Conservation (phyloP, 2,113 vertebrate species). For the Lepus europaeus region DNA sequence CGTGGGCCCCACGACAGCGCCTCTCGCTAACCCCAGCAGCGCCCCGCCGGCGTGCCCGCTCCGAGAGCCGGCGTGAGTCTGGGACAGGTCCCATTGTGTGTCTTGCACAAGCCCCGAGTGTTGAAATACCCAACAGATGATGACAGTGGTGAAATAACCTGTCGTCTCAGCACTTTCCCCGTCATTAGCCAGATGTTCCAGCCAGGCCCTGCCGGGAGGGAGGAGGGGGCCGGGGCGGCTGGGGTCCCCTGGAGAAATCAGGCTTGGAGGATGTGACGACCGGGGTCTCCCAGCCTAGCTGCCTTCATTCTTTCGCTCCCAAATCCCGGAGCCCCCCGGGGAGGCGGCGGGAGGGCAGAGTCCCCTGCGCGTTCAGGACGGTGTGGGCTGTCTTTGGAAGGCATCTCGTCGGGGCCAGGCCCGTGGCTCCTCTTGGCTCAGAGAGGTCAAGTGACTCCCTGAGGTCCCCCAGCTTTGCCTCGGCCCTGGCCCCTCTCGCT, state of each 20-base stretch:
- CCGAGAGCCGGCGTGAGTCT: slow-evolving; percentile 72
- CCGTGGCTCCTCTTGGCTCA: not conserved
- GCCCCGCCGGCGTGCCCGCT: slow-evolving; percentile 69
- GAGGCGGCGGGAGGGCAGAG: not conserved
- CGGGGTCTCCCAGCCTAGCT: too few species aligned
- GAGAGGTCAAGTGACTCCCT: not conserved
- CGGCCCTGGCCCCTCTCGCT: not conserved
- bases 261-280: not conserved
- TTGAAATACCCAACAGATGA: slow-evolving; percentile 83
- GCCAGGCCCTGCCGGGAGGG: slow-evolving; percentile 20
- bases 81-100: slow-evolving; percentile 81
- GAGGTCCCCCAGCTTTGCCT: rapidly evolving
- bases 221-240: not conserved
- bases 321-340: not conserved
- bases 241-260: not conserved
- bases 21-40: slow-evolving; percentile 67
- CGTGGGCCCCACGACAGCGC: slow-evolving; percentile 55
- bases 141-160: slow-evolving; percentile 84
- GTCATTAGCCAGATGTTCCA: slow-evolving; percentile 81
- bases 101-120: slow-evolving; percentile 83
- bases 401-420: not conserved
- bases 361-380: rapidly evolving
- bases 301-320: not conserved
- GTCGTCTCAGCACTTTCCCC: slow-evolving; percentile 83
- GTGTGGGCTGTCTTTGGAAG: not conserved